phyloP scores from a whole-genome alignment of 2,797 vertebrate species.

The Rhinogobio ventralis region DNA sequence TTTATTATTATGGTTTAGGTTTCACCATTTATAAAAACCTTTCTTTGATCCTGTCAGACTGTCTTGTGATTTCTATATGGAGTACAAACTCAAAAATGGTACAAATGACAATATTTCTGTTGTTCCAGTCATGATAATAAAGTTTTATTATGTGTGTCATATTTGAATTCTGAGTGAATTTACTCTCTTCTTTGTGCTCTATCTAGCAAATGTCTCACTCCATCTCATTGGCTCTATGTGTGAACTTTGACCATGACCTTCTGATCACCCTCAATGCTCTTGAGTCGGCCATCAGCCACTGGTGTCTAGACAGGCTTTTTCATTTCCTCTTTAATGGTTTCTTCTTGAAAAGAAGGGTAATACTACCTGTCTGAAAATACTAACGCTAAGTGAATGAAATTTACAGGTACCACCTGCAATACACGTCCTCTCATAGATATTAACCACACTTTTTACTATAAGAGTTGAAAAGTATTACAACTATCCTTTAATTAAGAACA shows the following conservation, averaged over 20 bases:
- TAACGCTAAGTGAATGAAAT: not conserved
- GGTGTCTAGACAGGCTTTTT: constrained; percentile 64
- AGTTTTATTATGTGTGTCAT: constrained; percentile 64
- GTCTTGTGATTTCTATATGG: constrained; percentile 51
- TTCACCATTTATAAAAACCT: constrained; percentile 21
- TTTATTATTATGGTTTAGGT: constrained; percentile 15
- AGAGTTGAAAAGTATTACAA: not conserved
- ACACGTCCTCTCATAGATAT: not conserved
- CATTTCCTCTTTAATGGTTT: constrained; percentile 19
- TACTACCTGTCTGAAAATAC: constrained; percentile 9
- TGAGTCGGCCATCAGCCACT: constrained; percentile 37
- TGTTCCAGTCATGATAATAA: constrained; percentile 74
- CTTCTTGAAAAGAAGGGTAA: not conserved
- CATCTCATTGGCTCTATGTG: constrained; percentile 40
- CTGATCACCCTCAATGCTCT: constrained; percentile 47
- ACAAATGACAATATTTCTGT: constrained; percentile 72
- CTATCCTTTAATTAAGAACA: not conserved
- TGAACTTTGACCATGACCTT: constrained; percentile 65
- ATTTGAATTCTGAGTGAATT: not conserved
- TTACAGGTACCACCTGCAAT: not conserved
- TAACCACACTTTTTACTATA: not conserved
- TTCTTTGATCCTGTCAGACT: constrained; percentile 47
- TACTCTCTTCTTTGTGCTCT: not conserved
- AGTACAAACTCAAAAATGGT: constrained; percentile 69
- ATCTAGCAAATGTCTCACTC: not conserved